Base-by-base conservation (phyloP, 2,888 invertebrate genomes). In the Hermodice carunculata region DNA sequence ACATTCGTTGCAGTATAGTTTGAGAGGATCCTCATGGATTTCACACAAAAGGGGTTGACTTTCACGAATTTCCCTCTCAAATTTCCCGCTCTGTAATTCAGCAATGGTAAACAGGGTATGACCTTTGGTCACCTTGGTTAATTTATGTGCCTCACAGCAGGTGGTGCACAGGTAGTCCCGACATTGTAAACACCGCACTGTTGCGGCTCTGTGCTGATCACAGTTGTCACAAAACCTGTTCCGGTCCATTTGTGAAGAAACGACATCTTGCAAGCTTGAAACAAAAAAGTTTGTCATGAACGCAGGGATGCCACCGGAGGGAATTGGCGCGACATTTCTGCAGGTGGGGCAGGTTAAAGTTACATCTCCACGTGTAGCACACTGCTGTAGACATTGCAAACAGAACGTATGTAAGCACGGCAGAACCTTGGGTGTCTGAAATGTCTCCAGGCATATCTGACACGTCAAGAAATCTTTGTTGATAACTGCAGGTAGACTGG, bases 151-250 rank as follows among this genome's bases (percentile, higher is more conserved):
- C 26, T 66, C 43, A 42, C 66, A 70, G 64, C 75, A 75, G 53
- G 66, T 52, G 22, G 66, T 61, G 48, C 75, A 75, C 52, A 75
- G 67, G 73, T 73, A 75, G 44, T 75, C 75, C 26, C 72, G 63
- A 57, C 75, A 75, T 53, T 75, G 67, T 3, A 75, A 66, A 56
- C 75, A 75, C 57, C 74, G 71, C 31, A 66, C 56, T 54, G 52
- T 48, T 4, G 65, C 74, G 14, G 56, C 49, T 6, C 51, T 49
- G 8, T 59, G 69, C 17, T 49, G 60, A n/a, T 71, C 73, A 46
- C 75, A 75, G 4, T 48, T 71, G 11, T 75, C 75, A 54, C 75
- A 75, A 8, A 44, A 44, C 53, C 64, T 64, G 37, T 66, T 69
- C 5, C 40, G 48, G 5, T 65, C 59, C 28, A 66, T n/a, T n/a